Conservation (phyloP, 2,888 invertebrate genomes). For the Drosophila nigricruria region DNA sequence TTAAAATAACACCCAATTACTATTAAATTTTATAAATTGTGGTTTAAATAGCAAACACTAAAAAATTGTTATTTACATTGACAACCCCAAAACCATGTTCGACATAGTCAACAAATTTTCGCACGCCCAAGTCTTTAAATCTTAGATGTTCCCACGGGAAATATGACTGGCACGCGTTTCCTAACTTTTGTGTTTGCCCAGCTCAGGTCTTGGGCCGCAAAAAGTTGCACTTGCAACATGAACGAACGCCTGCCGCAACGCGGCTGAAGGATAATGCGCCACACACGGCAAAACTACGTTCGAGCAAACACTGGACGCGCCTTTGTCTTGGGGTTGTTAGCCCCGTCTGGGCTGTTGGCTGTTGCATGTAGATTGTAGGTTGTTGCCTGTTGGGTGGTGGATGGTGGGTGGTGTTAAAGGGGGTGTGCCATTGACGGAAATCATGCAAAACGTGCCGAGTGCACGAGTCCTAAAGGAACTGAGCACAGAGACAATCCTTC, state of each 20-base stretch:
- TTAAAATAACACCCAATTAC: background rate
- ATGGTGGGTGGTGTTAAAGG: background rate
- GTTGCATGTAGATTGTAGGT: background rate
- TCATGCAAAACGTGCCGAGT: constrained; percentile 74
- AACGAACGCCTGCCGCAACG: constrained; percentile 67
- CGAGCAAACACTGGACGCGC: constrained; percentile 20
- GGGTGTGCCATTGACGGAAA: constrained; percentile 45
- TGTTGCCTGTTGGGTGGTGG: background rate
- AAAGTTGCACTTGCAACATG: constrained; percentile 73
- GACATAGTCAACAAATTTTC: constrained; percentile 37
- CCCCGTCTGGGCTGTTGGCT: constrained; percentile 13
- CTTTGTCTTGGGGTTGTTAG: constrained; percentile 53
- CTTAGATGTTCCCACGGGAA: constrained; percentile 73
- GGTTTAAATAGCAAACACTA: background rate
- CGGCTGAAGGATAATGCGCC: constrained; percentile 78
- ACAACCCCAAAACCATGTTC: background rate
- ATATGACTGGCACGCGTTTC: constrained; percentile 41
- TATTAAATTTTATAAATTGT: background rate
- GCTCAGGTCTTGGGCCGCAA: constrained; percentile 17
- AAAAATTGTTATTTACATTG: background rate
- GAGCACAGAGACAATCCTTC: constrained; percentile 43
- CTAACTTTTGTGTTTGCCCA: constrained; percentile 33
- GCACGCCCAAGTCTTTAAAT: constrained; percentile 67
- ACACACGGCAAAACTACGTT: constrained; percentile 53
- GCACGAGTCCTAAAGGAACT: constrained; percentile 60